Evolutionary conservation across 2,113 vertebrate species (phyloP), one percentile per base, ranked within the genome.

Genomic region (Hystrix cristata): DNA sequence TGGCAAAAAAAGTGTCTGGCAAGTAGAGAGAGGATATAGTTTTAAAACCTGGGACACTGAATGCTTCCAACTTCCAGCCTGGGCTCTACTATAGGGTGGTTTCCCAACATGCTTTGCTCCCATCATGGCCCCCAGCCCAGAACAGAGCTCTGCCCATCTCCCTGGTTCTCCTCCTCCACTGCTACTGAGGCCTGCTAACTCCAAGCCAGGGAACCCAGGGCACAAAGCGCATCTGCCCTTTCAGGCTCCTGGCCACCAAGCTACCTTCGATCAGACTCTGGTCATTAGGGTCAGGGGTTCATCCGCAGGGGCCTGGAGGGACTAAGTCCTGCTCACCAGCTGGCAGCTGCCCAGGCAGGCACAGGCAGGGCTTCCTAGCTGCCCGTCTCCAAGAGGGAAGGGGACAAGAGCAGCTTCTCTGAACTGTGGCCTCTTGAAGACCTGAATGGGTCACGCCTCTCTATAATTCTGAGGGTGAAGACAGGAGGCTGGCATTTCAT

Each of bases 31-130:
- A 46, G n/a, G 62, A 14, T 11, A 3, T 2, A 4, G 25, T 31
- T 51, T 4, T 0, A 19, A 29, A 81, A 43, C 31, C 10, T 2
- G 6, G 48, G 27, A 3, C 0, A 1, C 12, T 11, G 43, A n/a
- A 19, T 5, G 48, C 62, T 25, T 48, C 72, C 0, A 8, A 18
- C 23, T 2, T 12, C 3, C 48, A 15, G 18, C 27, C 25, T 0
- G 69, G 15, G 4, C 18, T 46, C 25, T 3, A 2, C 76, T 31
- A 10, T 3, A 3, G 0, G 43, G 11, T 48, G 34, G 14, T 80
- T 74, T 11, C 10, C 60, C 29, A 46, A 5, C 34, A 4, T 1
- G 46, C 82, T 4, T 1, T 15, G 43, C 16, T n/a, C 0, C 21
- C 34, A 9, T 25, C 34, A 5, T 0, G 3, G n/a, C 34, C 48